These are phyloP conservation scores for Nebria brevicollis DNA, from an alignment of 2,888 invertebrate genomes.

Conservation along the genomic window DNA sequence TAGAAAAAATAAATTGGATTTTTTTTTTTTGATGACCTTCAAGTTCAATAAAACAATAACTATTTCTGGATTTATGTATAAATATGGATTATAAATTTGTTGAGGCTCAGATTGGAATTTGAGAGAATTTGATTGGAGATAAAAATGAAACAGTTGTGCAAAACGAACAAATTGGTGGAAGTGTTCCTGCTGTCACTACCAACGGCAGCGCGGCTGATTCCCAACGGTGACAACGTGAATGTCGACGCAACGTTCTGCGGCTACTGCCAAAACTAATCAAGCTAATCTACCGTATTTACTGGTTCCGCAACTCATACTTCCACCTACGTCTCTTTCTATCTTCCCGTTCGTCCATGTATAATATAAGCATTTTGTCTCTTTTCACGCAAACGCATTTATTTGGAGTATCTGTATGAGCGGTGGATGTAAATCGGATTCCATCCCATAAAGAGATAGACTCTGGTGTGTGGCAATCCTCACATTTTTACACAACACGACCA, in stretches of 20 bases:
- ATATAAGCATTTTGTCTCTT: neutral
- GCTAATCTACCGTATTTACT: slow-evolving; percentile 60
- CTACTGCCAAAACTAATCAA: slow-evolving; percentile 59
- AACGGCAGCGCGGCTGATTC: neutral
- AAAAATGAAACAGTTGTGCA: neutral
- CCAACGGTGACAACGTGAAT: neutral
- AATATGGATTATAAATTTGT: neutral
- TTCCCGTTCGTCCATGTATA: neutral
- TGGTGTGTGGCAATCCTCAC: neutral
- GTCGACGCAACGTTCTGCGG: slow-evolving; percentile 44
- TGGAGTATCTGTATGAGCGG: slow-evolving; percentile 9
- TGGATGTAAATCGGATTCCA: slow-evolving; percentile 20
- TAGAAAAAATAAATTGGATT: neutral
- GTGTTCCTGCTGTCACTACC: neutral
- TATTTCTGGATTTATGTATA: no score
- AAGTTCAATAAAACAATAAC: neutral
- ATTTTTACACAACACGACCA: neutral
- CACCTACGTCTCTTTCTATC: neutral
- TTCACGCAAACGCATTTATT: neutral
- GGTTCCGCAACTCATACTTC: slow-evolving; percentile 43
- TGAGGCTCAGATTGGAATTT: neutral
- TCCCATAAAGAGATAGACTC: slow-evolving; percentile 16
- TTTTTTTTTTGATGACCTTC: neutral
- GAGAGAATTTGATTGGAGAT: neutral
- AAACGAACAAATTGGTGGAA: neutral